Evolutionary conservation across 2,113 vertebrate genomes (phyloP), one percentile per base, ranked within the genome.

Genomic region (Rana temporaria): DNA sequence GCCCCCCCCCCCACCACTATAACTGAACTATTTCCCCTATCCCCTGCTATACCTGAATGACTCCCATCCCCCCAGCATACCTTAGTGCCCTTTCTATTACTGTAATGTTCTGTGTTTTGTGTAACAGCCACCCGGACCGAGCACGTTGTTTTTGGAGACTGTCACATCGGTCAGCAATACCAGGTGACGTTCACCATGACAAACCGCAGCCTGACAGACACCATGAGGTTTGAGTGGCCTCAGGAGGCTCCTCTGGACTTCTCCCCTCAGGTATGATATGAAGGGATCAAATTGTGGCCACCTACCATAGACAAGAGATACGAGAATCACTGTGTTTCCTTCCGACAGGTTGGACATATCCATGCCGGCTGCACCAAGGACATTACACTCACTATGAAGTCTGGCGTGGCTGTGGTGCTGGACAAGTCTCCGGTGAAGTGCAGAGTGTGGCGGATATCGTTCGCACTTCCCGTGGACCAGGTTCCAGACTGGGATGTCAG

Each of bases 401-500:
- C 96, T 0, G 91, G 90, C 0, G 15, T 92, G 0, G 88, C 93
- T 0, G 69, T 89, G 52, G 84, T 59, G 76, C 89, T 97, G 79
- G 91, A 18, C 6, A 90, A 76, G 57, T 87, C 91, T 55, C 67
- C 48, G 1, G 30, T 95, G 30, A 95, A 79, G 75, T 98, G 95
- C 78, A 93, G 89, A 84, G 84, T 97, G 62, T 90, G 87, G 64
- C 85, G 81, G 84, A 93, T 99, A 42, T 1, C 85, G 26, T 96
- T 97, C 72, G 87, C 89, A 76, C 85, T 90, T 67, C 94, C 94
- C 0, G 17, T 87, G 3, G 95, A 95, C 16, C 84, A 96, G 84
- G 91, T 97, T 9, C 56, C 84, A 0, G 96, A 98, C 89, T 99
- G 98, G 98, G 96, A 98, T 0, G 90, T 96, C 86, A 77, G 63